Evolutionary conservation across 2,797 vertebrate genomes (phyloP).

Genomic region (Labroides dimidiatus): DNA sequence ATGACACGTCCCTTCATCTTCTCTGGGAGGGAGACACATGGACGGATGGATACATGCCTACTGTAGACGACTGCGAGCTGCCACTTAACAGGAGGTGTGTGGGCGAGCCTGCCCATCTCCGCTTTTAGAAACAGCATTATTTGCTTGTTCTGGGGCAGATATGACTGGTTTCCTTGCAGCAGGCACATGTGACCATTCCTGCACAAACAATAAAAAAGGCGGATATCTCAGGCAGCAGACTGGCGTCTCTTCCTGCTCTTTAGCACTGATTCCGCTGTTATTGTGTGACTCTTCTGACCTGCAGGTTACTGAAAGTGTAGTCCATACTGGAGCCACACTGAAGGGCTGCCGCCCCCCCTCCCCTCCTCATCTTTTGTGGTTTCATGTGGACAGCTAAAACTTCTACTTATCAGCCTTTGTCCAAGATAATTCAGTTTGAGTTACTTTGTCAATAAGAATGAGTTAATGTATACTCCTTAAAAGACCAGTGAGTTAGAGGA

Average conservation of each 20-base stretch:
- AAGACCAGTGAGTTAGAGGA: too few species aligned
- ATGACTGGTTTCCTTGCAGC: slow-evolving; percentile 77
- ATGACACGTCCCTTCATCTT: slow-evolving; percentile 69
- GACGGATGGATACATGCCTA: slow-evolving; percentile 66
- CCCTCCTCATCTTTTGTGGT: slow-evolving; percentile 31
- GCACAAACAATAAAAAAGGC: slow-evolving; percentile 75
- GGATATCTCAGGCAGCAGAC: slow-evolving; percentile 83
- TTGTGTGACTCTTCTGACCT: slow-evolving; percentile 71
- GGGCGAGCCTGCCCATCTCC: slow-evolving; percentile 79
- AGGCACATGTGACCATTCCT: slow-evolving; percentile 76
- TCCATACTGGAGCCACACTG: slow-evolving; percentile 36
- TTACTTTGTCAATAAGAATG: not conserved
- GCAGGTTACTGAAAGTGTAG: slow-evolving; percentile 52
- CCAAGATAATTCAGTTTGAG: not conserved
- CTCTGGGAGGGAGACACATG: slow-evolving; percentile 62
- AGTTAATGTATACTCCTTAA: not conserved
- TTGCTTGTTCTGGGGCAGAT: slow-evolving; percentile 80
- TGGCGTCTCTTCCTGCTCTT: slow-evolving; percentile 80
- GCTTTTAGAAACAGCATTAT: slow-evolving; percentile 82
- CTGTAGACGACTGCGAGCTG: slow-evolving; percentile 69
- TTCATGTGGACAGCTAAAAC: slow-evolving; percentile 13
- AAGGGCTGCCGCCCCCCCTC: slow-evolving; percentile 10
- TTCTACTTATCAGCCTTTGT: not conserved
- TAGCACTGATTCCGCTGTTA: slow-evolving; percentile 74
- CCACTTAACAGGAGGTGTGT: slow-evolving; percentile 82